Evolutionary conservation across 2,888 invertebrate genomes (phyloP).

Genomic region (Phlogophora meticulosa): DNA sequence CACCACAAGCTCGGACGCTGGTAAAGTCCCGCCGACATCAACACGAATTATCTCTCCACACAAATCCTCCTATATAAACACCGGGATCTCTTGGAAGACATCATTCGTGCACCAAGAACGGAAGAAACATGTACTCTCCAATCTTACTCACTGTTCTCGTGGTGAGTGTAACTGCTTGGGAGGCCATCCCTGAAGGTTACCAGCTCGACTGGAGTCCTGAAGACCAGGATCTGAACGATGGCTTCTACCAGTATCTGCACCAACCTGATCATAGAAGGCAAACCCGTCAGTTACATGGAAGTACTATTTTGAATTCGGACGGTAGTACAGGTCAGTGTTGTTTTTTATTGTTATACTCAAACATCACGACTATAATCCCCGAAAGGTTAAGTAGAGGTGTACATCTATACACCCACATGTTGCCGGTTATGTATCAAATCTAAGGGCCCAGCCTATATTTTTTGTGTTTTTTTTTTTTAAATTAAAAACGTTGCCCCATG

Average conservation of each 20-base stretch:
- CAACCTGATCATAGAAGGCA: constrained; percentile 42
- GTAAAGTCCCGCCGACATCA: constrained; percentile 31
- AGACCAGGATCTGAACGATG: constrained; percentile 4
- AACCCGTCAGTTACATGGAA: constrained; percentile 66
- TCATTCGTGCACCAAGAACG: constrained; percentile 33
- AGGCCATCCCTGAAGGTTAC: background rate
- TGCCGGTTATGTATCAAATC: no score
- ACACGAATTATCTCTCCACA: constrained; percentile 18
- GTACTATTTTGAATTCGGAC: constrained; percentile 66
- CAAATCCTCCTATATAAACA: constrained; percentile 29
- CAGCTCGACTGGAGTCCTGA: background rate
- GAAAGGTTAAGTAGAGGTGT: no score
- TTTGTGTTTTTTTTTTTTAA: no score
- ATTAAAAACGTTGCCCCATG: no score
- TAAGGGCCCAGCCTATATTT: no score
- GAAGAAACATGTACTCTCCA: constrained; percentile 40
- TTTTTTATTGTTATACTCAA: no score
- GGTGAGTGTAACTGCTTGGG: constrained; percentile 38
- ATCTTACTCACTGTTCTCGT: constrained; percentile 32
- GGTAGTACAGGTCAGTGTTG: constrained; percentile 54
- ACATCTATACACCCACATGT: no score
- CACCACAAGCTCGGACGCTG: constrained; percentile 11
- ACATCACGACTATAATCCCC: no score
- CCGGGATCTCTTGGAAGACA: background rate
- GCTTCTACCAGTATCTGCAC: constrained; percentile 22